These are phyloP conservation scores for Huso huso DNA, from an alignment of 2,797 vertebrate species.

Conservation along the genomic window DNA sequence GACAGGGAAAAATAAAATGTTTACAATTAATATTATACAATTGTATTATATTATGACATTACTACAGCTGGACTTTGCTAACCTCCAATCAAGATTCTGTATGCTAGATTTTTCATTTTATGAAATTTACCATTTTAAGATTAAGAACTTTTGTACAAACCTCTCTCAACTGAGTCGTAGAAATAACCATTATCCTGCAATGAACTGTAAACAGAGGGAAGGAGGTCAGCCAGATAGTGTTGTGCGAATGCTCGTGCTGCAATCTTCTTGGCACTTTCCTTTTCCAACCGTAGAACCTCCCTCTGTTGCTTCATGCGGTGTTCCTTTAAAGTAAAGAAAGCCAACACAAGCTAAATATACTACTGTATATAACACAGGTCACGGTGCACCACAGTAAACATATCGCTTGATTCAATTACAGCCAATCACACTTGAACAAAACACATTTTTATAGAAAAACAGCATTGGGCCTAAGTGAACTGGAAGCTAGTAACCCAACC, in stretches of 20 bases:
- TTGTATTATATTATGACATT: too few species aligned
- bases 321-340: constrained; percentile 49
- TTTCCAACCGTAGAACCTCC: constrained; percentile 56
- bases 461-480: too few species aligned
- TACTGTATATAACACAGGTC: too few species aligned
- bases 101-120: too few species aligned
- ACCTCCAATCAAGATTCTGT: too few species aligned
- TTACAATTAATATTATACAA: not conserved
- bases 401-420: too few species aligned
- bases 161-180: constrained; percentile 77
- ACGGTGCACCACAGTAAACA: too few species aligned
- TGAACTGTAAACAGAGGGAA: constrained; percentile 67
- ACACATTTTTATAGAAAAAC: not conserved
- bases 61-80: too few species aligned
- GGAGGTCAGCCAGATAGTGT: constrained; percentile 70
- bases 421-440: too few species aligned
- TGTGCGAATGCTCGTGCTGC: constrained; percentile 70
- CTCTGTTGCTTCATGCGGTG: constrained; percentile 67
- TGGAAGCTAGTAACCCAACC: too few species aligned
- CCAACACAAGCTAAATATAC: too few species aligned
- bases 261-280: constrained; percentile 72
- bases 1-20: constrained; percentile 13
- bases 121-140: not conserved
- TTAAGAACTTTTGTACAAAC: constrained; percentile 38
- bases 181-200: constrained; percentile 77